phyloP scores from a whole-genome alignment of 2,113 vertebrate genomes.

The Lipophrys pholis region DNA sequence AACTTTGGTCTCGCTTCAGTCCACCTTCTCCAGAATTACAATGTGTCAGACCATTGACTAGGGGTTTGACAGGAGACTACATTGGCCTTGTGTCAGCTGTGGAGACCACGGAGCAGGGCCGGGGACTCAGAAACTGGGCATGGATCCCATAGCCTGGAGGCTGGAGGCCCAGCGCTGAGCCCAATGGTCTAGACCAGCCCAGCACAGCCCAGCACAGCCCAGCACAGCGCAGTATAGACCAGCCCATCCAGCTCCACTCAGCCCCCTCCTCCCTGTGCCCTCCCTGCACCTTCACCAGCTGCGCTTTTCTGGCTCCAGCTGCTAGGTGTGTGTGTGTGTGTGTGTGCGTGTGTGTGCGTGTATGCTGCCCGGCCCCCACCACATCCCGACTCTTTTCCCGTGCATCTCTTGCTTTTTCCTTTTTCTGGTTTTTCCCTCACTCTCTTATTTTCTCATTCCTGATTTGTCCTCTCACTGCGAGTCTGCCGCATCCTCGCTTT shows the following conservation, averaged over 20 bases:
- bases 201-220: constrained; percentile 63
- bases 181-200: constrained; percentile 70
- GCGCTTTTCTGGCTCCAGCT: constrained; percentile 92
- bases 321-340: constrained; percentile 77
- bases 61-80: constrained; percentile 73
- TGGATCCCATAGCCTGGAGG: constrained; percentile 77
- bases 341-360: too few species aligned
- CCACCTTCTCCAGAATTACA: constrained; percentile 49
- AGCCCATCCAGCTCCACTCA: constrained; percentile 53
- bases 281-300: constrained; percentile 88
- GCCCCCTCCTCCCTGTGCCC: constrained; percentile 69
- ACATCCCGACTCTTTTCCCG: constrained; percentile 81
- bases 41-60: constrained; percentile 69
- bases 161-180: constrained; percentile 70
- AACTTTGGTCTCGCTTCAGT: constrained; percentile 60
- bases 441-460: constrained; percentile 61
- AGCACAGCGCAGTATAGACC: constrained; percentile 58
- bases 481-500: constrained; percentile 40
- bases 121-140: constrained; percentile 77
- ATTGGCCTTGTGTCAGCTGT: constrained; percentile 82
- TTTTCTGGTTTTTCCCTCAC: constrained; percentile 50
- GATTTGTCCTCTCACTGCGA: constrained; percentile 58
- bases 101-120: constrained; percentile 80
- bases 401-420: constrained; percentile 74
- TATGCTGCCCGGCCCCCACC: constrained; percentile 48